A percentile compares a stretch with the other conserved stretches of the same genome.
Conservation (phyloP, 2,888 invertebrate species). For the Cecidostiba fungosa region DNA sequence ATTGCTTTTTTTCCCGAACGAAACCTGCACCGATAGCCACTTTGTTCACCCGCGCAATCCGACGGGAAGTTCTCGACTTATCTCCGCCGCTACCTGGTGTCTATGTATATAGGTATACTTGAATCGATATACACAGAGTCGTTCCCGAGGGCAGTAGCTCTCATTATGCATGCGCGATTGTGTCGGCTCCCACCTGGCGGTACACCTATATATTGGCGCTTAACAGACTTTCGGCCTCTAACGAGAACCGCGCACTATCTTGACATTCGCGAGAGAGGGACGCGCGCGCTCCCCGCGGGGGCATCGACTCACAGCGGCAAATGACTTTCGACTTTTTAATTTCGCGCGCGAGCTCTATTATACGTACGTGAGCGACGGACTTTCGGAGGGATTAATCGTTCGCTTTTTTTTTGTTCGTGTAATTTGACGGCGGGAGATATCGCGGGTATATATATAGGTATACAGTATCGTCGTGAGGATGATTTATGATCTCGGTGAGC, state of each 20-base stretch:
- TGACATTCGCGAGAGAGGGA: constrained; percentile 20
- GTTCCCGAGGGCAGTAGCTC: constrained; percentile 40
- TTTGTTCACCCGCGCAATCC: constrained; percentile 17
- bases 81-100: neutral
- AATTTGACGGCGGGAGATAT: neutral
- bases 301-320: constrained; percentile 33
- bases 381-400: constrained; percentile 6
- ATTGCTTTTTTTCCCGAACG: neutral
- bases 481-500: neutral
- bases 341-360: neutral
- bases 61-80: constrained; percentile 57
- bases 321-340: constrained; percentile 56
- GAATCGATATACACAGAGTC: constrained; percentile 61
- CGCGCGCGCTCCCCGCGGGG: neutral
- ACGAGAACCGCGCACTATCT: constrained; percentile 41
- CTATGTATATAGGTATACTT: constrained; percentile 18
- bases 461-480: neutral
- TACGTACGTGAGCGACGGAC: neutral
- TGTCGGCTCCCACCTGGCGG: constrained; percentile 64
- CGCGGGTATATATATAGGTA: no score
- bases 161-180: constrained; percentile 65
- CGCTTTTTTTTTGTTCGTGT: neutral
- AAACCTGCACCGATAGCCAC: constrained; percentile 12
- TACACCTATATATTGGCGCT: neutral
- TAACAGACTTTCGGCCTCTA: constrained; percentile 27